Evolutionary conservation across 2,797 vertebrate genomes (phyloP), one percentile per base, ranked within the genome.

Genomic region (Rhinatrema bivittatum): DNA sequence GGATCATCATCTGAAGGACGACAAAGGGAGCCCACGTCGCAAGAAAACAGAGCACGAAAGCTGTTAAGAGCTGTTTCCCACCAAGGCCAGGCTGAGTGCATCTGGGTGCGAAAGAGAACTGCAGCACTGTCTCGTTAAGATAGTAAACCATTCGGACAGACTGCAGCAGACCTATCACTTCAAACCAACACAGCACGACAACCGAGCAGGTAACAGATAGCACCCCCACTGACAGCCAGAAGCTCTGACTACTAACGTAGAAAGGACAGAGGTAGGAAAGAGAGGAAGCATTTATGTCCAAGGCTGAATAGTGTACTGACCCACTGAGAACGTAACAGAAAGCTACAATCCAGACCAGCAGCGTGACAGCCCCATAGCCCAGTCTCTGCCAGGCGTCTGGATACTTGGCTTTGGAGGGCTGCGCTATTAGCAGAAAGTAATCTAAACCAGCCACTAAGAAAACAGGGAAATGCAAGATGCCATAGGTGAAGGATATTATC

Each of bases 1-100:
- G 38, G 18, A 84, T 20, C 9, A 65, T 24, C 0, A 67, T 32
- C 39, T 90, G 75, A 20, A 94, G 70, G 11, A 73, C 2, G 26
- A 91, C 56, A 29, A 91, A 87, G 7, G 73, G 65, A 4, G 53
- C 53, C 91, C 93, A 95, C 1, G 79, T 88, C 33, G 70, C 69
- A 5, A 91, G 66, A 42, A 94, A 91, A 12, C 69, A 73, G 37
- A 50, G 10, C 3, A 78, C n/a, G 7, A 79, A 51, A 15, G 71
- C 73, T 27, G 57, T 40, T 48, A 79, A 47, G 18, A 87, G 53
- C 10, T 48, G 56, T 56, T 56, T 42, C 25, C 54, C 71, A 12
- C 42, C 45, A 5, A 1, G 61, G 27, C 31, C 24, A 5, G 31
- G 6, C 7, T 32, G 7, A 10, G 2, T 23, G 18, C 31, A 38